Evolutionary conservation across 2,113 vertebrate genomes (phyloP).

Genomic region (Etheostoma cragini): DNA sequence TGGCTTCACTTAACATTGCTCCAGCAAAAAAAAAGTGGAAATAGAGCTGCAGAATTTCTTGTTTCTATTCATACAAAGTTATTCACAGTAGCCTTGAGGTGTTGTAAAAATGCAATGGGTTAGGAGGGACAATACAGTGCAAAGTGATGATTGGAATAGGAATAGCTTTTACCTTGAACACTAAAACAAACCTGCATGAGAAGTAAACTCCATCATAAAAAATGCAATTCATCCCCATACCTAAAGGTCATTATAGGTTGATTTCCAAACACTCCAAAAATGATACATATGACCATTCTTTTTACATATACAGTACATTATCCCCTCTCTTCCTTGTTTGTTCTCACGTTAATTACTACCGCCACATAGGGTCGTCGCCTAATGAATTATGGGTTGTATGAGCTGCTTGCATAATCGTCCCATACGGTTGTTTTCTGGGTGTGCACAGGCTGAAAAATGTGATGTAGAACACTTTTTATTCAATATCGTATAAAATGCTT

Average conservation of each 20-base stretch:
- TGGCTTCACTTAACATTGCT: background rate
- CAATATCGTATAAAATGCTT: background rate
- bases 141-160: constrained; percentile 9
- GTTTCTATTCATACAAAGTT: constrained; percentile 24
- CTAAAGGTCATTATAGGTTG: too few species aligned
- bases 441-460: background rate
- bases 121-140: background rate
- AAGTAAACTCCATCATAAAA: background rate
- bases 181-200: background rate
- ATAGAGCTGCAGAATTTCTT: background rate
- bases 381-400: too few species aligned
- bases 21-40: background rate
- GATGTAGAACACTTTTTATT: background rate
- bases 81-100: constrained; percentile 14
- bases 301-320: too few species aligned
- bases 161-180: constrained; percentile 5
- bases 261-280: too few species aligned
- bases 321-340: too few species aligned
- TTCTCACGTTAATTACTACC: too few species aligned
- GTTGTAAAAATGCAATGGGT: background rate
- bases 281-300: too few species aligned
- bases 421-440: too few species aligned
- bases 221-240: too few species aligned
- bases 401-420: too few species aligned
- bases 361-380: too few species aligned